These are phyloP conservation scores for Cerceris ruficornis DNA, from an alignment of 2,888 invertebrate species.

Conservation along the genomic window DNA sequence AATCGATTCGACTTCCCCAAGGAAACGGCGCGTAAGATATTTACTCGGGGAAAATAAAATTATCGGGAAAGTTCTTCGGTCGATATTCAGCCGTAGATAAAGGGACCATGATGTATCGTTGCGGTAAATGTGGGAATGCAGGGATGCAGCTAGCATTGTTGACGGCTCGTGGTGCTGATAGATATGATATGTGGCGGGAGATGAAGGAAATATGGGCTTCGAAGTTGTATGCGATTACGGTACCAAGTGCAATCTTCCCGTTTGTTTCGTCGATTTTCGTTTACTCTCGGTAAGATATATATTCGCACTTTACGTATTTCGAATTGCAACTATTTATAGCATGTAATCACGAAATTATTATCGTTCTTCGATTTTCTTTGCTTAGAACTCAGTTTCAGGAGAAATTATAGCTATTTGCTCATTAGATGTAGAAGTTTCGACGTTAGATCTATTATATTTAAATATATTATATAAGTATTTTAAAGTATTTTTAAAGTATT, in stretches of 20 bases:
- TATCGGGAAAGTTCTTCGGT: slow-evolving; percentile 24
- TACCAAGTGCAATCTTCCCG: neutral
- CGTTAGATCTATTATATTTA: too few species aligned
- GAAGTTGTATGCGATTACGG: neutral
- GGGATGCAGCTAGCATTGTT: slow-evolving; percentile 34
- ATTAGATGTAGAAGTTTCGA: too few species aligned
- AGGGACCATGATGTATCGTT: slow-evolving; percentile 40
- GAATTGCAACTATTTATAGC: too few species aligned
- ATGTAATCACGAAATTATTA: too few species aligned
- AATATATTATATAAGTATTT: too few species aligned
- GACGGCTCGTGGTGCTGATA: slow-evolving; percentile 33
- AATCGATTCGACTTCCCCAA: slow-evolving; percentile 29
- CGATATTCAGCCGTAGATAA: slow-evolving; percentile 44
- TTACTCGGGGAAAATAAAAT: slow-evolving; percentile 42
- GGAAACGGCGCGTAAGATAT: slow-evolving; percentile 20
- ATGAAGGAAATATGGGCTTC: slow-evolving; percentile 29
- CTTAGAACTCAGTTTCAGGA: too few species aligned
- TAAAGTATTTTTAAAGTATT: too few species aligned
- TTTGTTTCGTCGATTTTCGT: neutral
- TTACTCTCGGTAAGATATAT: neutral
- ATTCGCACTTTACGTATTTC: too few species aligned
- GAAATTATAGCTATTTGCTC: too few species aligned
- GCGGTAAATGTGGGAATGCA: slow-evolving; percentile 41
- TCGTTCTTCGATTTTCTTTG: too few species aligned
- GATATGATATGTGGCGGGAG: slow-evolving; percentile 29